phyloP scores from a whole-genome alignment of 2,113 vertebrate species.

The Serilophus lunatus region DNA sequence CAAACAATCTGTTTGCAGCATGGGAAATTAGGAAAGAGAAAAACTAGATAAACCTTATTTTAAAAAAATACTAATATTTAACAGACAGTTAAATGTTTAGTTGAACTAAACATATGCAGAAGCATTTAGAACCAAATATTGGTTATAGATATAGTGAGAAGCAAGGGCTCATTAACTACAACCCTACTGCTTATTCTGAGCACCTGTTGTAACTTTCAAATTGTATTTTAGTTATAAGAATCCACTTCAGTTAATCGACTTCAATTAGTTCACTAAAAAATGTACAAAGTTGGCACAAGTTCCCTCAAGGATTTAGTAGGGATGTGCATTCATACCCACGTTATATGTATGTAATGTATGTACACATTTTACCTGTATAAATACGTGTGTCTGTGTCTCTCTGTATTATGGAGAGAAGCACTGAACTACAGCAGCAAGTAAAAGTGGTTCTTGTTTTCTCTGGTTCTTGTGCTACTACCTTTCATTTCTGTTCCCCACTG shows the following conservation, averaged over 20 bases:
- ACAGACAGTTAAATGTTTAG: background rate
- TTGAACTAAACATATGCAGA: background rate
- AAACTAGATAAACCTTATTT: background rate
- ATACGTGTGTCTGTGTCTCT: background rate
- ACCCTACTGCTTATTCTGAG: background rate
- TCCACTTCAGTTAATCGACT: background rate
- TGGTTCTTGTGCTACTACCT: background rate
- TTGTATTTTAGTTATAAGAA: background rate
- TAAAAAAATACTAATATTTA: background rate
- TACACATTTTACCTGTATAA: rapidly evolving
- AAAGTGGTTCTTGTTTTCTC: background rate
- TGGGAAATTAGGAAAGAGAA: background rate
- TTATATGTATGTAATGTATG: background rate
- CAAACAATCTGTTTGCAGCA: background rate
- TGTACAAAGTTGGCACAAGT: background rate
- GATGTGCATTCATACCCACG: background rate
- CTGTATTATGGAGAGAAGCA: background rate
- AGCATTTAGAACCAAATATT: background rate
- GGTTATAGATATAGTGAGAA: background rate
- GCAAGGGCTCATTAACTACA: background rate
- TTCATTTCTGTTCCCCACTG: background rate
- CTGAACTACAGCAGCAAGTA: background rate
- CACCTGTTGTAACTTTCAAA: background rate
- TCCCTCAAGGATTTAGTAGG: background rate
- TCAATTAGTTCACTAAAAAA: background rate